Evolutionary conservation across 2,888 invertebrate species (phyloP), one percentile per base, ranked within the genome.

Genomic region (Xanthia togata): DNA sequence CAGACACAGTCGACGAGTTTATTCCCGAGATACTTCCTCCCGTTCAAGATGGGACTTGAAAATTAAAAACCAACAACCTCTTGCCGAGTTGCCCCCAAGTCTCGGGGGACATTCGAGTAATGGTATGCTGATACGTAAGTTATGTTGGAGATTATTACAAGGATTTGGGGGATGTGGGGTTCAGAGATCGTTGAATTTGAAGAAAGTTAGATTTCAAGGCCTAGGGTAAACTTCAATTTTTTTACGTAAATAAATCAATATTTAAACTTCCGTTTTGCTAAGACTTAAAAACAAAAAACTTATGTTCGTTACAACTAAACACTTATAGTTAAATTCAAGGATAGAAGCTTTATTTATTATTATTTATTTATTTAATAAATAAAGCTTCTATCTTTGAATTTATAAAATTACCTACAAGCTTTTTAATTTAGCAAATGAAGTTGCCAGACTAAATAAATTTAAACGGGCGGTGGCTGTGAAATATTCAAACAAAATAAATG

Each of bases 11-110:
- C 73, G 69, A 67, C 78, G 78, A 84, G 71, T 87, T 86, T 83
- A 84, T 83, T 89, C 85, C 87, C 85, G 73, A 80, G 85, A 73
- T 75, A 79, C 87, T 85, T 82, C 79, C 81, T 86, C 68, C 81
- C 81, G 69, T 82, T 83, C 79, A 88, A 88, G 85, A 89, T 87
- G 89, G 81, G 84, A 85, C 90, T 90, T 89, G 84, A 87, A 89
- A 91, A 91, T 92, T 92, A 90, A 92, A 91, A 92, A 89, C 83
- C 87, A 88, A 88, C 88, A 86, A 86, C 78, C 88, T 87, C 84
- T 85, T 78, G 81, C 6, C 55, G 35, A 12, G 55, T 55, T 55
- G 35, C 55, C 84, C 70, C 73, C 72, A 72, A 79, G 82, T 72
- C 84, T 72, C 85, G 63, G 68, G 73, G 76, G 80, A 84, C 80